Percentiles rank a stretch among this genome's conserved stretches.
Conservation (phyloP, 2,113 vertebrate species). For the Recurvirostra avosetta region DNA sequence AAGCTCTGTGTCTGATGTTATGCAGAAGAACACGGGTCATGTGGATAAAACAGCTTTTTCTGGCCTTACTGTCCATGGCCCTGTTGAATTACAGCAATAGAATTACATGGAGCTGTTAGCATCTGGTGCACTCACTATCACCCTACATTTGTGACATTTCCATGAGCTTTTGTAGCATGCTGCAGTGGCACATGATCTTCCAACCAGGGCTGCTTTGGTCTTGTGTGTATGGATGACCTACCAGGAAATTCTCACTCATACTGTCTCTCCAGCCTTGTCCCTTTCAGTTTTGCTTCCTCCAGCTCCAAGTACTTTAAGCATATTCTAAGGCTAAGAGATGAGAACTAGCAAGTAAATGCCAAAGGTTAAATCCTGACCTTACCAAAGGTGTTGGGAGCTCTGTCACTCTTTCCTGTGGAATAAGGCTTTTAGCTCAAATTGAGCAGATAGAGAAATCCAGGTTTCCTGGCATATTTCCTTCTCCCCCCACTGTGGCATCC, state of each 20-base stretch:
- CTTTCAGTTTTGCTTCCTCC: not conserved
- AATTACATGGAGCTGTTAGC: not conserved
- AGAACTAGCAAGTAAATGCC: not conserved
- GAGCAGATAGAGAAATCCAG: not conserved
- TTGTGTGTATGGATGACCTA: fast-evolving
- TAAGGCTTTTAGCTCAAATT: not conserved
- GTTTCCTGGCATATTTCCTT: not conserved
- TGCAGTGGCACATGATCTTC: not conserved
- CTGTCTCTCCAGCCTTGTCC: not conserved
- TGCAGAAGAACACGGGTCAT: not conserved
- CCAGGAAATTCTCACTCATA: not conserved
- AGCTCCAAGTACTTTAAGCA: not conserved
- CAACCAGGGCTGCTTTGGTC: not conserved
- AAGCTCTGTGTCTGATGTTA: not conserved
- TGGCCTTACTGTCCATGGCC: not conserved
- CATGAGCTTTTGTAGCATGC: not conserved
- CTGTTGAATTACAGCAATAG: not conserved
- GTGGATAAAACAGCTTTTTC: not conserved
- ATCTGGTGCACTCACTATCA: not conserved
- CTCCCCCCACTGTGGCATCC: too few relatives aligned
- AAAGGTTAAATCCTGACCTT: not conserved
- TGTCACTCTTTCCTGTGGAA: not conserved
- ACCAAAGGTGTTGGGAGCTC: not conserved
- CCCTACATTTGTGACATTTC: not conserved
- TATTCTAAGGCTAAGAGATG: not conserved